Evolutionary conservation across 2,797 vertebrate species (phyloP).

Genomic region (Brotula barbata): DNA sequence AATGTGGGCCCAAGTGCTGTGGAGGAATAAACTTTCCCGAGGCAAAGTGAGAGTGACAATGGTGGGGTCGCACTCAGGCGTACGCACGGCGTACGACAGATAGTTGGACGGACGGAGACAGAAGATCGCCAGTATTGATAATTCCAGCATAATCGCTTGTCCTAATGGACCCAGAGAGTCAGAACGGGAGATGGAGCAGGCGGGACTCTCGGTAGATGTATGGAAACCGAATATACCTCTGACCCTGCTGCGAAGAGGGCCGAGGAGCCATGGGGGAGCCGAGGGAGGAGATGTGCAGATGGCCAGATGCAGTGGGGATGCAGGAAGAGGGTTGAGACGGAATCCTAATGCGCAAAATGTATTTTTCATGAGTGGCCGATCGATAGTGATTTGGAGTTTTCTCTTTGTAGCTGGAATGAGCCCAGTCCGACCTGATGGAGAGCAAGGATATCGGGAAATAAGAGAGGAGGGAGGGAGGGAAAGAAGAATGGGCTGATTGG

Average conservation of each 20-base stretch:
- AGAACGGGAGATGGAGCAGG: slow-evolving; percentile 56
- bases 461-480: slow-evolving; percentile 22
- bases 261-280: slow-evolving; percentile 20
- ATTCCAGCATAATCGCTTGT: slow-evolving; percentile 70
- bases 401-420: slow-evolving; percentile 56
- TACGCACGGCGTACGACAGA: too few species aligned
- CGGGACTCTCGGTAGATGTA: slow-evolving; percentile 62
- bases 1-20: slow-evolving; percentile 31
- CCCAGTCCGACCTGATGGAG: slow-evolving; percentile 20
- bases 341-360: slow-evolving; percentile 70
- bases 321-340: slow-evolving; percentile 38
- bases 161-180: slow-evolving; percentile 64
- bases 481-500: slow-evolving; percentile 36
- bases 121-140: slow-evolving; percentile 58
- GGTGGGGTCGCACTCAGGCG: too few species aligned
- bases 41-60: slow-evolving; percentile 34
- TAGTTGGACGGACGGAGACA: slow-evolving; percentile 20
- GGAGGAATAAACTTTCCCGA: slow-evolving; percentile 40
- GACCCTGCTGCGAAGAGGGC: slow-evolving; percentile 52
- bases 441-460: slow-evolving; percentile 46
- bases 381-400: slow-evolving; percentile 73
- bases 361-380: slow-evolving; percentile 74
- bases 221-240: slow-evolving; percentile 69
- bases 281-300: slow-evolving; percentile 52
- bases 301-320: slow-evolving; percentile 45